Base-by-base conservation (phyloP, 2,888 invertebrate species). In the Drosophila birchii region DNA sequence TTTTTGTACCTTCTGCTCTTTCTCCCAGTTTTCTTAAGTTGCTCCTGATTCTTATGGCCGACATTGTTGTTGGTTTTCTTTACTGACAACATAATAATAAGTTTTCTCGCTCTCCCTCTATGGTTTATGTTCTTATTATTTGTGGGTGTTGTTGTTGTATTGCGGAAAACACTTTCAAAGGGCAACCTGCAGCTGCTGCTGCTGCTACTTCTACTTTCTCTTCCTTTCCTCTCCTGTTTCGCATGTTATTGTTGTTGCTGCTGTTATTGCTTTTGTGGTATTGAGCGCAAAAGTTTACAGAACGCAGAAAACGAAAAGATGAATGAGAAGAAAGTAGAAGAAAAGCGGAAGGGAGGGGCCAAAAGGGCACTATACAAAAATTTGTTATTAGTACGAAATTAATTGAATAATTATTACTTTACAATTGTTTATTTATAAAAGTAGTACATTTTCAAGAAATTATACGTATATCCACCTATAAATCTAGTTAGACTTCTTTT, bases 41-140 rank as follows among this genome's bases (percentile, higher is more conserved):
- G 61, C 36, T 68, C 43, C 68, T 26, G 20, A 41, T 53, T 54
- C 57, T 47, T 66, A 49, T 57, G 51, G 58, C 67, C 34, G 51
- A 41, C 53, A 67, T 75, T 73, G 73, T 73, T 73, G 76, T 73
- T 73, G 73, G 59, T 60, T 81, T 74, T 74, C 82, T 78, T 84
- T 78, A 76, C 89, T 74, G 85, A 89, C 83, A 89, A 84, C 89
- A 84, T 89, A 85, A 84, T 83, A 83, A 89, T 89, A 84, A 87
- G 89, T 87, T 88, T 87, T 61, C 64, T 67, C 41, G 55, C 58
- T 57, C 54, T 60, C 43, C 54, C 56, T 68, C 54, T 29, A 44
- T 59, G 56, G 54, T 39, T 70, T 57, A 56, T 57, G 67, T 53
- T 53, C 51, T 23, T 53, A 36, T 81, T 83, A 75, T 71, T 55